These are phyloP conservation scores for Elgaria multicarinata DNA, from an alignment of 2,113 vertebrate species.

Conservation along the genomic window DNA sequence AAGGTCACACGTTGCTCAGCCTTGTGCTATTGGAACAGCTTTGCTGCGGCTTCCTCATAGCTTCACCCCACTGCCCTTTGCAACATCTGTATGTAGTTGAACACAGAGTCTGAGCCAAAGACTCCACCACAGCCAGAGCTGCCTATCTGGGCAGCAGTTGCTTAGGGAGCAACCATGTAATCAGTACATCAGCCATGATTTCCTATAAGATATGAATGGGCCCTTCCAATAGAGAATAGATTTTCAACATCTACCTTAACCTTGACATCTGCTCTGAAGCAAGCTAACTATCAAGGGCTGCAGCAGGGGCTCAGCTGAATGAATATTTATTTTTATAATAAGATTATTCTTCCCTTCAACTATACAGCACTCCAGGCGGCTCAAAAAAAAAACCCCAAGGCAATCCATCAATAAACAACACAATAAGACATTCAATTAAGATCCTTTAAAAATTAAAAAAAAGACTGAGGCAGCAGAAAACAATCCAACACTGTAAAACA, in stretches of 20 bases:
- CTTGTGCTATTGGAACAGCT: not conserved
- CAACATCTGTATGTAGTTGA: not conserved
- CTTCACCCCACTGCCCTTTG: not conserved
- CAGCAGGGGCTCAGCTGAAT: not conserved
- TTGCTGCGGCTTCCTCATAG: not conserved
- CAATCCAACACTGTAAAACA: not conserved
- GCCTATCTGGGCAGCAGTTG: not conserved
- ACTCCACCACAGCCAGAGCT: too few relatives aligned
- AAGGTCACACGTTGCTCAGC: too few relatives aligned
- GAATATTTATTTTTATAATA: not conserved
- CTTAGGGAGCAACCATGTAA: not conserved
- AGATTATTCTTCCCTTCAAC: not conserved
- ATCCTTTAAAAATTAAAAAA: not conserved
- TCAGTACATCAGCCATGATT: not conserved
- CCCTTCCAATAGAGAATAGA: not conserved
- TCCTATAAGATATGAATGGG: not conserved
- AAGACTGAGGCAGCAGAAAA: not conserved
- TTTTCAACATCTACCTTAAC: not conserved
- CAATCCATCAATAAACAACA: not conserved
- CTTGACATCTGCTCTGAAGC: not conserved
- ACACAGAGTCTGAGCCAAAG: not conserved
- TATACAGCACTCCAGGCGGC: not conserved
- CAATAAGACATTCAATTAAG: not conserved
- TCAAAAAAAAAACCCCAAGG: not conserved
- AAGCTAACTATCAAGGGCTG: too few relatives aligned